Evolutionary conservation across 1,140 invertebrate species (phyloP), one percentile per base, ranked within the genome.

Genomic region (Philaenus spumarius): DNA sequence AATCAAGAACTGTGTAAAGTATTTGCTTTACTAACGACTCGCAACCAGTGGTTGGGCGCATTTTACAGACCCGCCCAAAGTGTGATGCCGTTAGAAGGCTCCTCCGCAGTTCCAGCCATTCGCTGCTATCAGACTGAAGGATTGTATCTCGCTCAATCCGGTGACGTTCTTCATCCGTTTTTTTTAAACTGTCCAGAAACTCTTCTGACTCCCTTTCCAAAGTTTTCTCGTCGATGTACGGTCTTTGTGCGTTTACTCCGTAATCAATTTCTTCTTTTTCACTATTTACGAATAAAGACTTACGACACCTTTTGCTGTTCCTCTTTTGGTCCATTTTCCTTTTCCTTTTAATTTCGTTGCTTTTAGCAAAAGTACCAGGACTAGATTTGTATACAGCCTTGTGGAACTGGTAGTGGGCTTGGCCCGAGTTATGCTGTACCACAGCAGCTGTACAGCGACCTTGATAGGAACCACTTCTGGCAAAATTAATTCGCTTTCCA

Each of bases 61-160:
- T 63, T 57, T 68, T 65, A 30, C 68, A 68, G 19, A 72, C 62
- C 59, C 45, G 53, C 48, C 69, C 68, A 62, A 72, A 73, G 55
- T 71, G 69, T 0, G 68, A 73, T 22, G 69, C 68, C 2, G 71
- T 75, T 11, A 72, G 35, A 15, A 69, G 59, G 20, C 65, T 61
- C 46, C 51, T 51, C 20, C 69, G 56, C 20, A 69, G 48, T 22
- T 59, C 58, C 20, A 61, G 51, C 70, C 72, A 73, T 39, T 68
- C 60, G n/a, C 58, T 54, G 19, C 53, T 62, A 6, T 58, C 39
- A 30, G 58, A 55, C 62, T 72, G 70, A 14, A 63, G 30, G 35
- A 62, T 45, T 15, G 67, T 73, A 19, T 60, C 34, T 48, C 43
- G 42, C 59, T 68, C 62, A 46, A 72, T 67, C 26, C 45, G 35